Conservation (phyloP, 1,140 invertebrate genomes). For the Maniola jurtina region DNA sequence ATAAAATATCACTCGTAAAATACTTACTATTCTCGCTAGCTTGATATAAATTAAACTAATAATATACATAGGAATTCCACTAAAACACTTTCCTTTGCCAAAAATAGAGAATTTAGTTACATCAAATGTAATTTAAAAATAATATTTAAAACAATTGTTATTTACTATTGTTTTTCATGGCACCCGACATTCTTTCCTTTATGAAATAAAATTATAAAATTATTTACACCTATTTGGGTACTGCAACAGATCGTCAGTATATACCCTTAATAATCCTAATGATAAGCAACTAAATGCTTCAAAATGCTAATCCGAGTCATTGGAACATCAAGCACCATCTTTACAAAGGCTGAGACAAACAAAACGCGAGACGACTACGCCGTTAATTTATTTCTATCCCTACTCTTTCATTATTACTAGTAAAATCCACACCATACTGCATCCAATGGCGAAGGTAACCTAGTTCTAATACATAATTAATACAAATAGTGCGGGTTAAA, state of each 20-base stretch:
- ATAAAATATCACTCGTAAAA: constrained; percentile 27
- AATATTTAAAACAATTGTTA: constrained; percentile 19
- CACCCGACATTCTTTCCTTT: constrained; percentile 45
- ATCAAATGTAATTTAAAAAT: constrained; percentile 32
- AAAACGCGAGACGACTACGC: no score
- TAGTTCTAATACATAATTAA: no score
- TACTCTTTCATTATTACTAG: no score
- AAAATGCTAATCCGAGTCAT: constrained; percentile 62
- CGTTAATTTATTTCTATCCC: no score
- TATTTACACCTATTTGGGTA: constrained; percentile 49
- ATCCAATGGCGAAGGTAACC: no score
- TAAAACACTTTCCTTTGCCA: constrained; percentile 11
- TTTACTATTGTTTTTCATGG: constrained; percentile 48
- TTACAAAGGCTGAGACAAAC: no score
- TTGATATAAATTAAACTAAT: constrained; percentile 22
- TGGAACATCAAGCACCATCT: constrained; percentile 57
- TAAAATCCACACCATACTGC: no score
- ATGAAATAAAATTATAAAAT: constrained; percentile 43
- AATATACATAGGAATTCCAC: constrained; percentile 25
- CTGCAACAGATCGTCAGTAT: no score
- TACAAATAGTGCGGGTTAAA: no score
- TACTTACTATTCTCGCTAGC: constrained; percentile 17
- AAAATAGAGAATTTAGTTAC: constrained; percentile 12
- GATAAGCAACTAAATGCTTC: constrained; percentile 65
- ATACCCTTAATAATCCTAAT: constrained; percentile 21